Evolutionary conservation across 2,797 vertebrate species (phyloP), one percentile per base, ranked within the genome.

Genomic region (Rhadinocentrus ornatus): DNA sequence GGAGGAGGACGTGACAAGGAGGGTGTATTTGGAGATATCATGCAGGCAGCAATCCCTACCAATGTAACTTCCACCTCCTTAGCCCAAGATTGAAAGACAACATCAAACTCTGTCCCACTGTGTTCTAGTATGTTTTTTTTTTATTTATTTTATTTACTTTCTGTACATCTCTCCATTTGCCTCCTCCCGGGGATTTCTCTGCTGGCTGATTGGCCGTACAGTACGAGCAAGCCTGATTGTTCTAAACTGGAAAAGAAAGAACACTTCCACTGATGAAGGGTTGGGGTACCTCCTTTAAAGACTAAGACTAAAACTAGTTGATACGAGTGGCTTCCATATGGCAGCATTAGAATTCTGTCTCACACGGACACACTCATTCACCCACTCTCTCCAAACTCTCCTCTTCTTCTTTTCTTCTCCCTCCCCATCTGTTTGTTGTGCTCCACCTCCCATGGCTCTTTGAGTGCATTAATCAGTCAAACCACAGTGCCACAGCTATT

Each of bases 401-500:
- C 57, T 59, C 70, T 69, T 52, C 9, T 55, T 71, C 62, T 60
- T 82, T 78, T 78, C 69, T 26, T 6, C 54, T 48, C 56, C 66
- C 75, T 73, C 80, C 77, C 78, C 57, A 26, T 89, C 82, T 88
- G 86, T 90, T 92, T 92, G 87, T 91, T 91, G 90, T 90, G 87
- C 88, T 89, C 87, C 86, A 87, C 90, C 89, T 90, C 86, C 81
- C 81, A 80, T 74, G 84, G 82, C 87, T 90, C 81, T 91, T 80
- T 59, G 78, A 91, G 91, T 90, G 85, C 91, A 91, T 93, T 92
- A 93, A 92, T 94, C 93, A 93, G 92, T 92, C 92, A 93, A 87
- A 81, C 82, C 85, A 78, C 75, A 76, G 87, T 56, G 50, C 85
- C 80, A 75, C 61, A 57, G 91, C 89, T 85, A 92, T 93, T 92